These are phyloP conservation scores for Aphaenogaster rudis DNA, from an alignment of 1,140 invertebrate species.

Conservation along the genomic window DNA sequence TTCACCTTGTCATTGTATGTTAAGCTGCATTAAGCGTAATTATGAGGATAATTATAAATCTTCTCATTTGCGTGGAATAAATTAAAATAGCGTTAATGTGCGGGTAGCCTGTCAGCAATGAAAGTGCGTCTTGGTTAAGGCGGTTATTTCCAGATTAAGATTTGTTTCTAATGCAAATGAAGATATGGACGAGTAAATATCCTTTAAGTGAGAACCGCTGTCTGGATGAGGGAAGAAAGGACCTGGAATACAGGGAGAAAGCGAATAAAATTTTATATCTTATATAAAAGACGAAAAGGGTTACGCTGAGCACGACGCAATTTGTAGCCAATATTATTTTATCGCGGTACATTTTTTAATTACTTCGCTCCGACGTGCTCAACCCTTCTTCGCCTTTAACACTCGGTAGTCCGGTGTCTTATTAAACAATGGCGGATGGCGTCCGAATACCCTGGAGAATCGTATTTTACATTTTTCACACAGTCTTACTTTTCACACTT, in stretches of 20 bases:
- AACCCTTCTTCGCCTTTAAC: slow-evolving; percentile 72
- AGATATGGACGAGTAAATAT: slow-evolving; percentile 63
- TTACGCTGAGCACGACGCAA: slow-evolving; percentile 77
- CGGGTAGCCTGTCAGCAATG: slow-evolving; percentile 21
- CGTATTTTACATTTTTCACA: slow-evolving; percentile 83
- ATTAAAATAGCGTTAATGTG: slow-evolving; percentile 45
- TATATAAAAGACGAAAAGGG: slow-evolving; percentile 78
- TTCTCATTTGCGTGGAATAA: slow-evolving; percentile 51
- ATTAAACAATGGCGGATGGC: slow-evolving; percentile 80
- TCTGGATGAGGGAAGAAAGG: slow-evolving; percentile 44
- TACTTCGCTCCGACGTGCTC: slow-evolving; percentile 81
- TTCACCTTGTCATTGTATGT: not conserved
- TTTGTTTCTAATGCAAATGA: slow-evolving; percentile 61
- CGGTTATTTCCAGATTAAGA: slow-evolving; percentile 59
- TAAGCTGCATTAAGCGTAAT: slow-evolving; percentile 41
- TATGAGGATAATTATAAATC: slow-evolving; percentile 52
- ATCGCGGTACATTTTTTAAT: slow-evolving; percentile 85
- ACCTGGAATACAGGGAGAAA: slow-evolving; percentile 43
- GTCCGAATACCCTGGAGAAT: slow-evolving; percentile 79
- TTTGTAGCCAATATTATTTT: slow-evolving; percentile 86
- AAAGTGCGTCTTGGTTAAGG: slow-evolving; percentile 59
- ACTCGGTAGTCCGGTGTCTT: slow-evolving; percentile 78
- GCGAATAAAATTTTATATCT: slow-evolving; percentile 80
- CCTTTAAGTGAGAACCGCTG: slow-evolving; percentile 56
- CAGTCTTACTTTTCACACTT: slow-evolving; percentile 52